Conservation (phyloP, 2,113 vertebrate species). For the Pachypanchax playfairii region DNA sequence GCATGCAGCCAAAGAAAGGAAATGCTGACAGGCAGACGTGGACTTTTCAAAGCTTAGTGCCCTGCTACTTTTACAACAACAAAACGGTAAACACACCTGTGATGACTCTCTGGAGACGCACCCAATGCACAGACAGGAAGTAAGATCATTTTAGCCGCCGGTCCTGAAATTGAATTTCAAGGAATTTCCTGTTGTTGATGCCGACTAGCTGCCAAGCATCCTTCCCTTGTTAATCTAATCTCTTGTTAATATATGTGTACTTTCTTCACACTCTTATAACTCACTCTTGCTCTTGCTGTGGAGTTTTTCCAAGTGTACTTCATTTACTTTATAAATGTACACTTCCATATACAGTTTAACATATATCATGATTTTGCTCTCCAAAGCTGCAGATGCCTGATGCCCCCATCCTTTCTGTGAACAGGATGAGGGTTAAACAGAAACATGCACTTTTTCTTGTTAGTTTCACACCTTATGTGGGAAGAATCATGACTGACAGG, state of each 20-base stretch:
- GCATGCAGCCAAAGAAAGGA: constrained; percentile 46
- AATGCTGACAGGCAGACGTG: constrained; percentile 55
- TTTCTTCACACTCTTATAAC: no score
- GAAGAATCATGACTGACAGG: constrained; percentile 69
- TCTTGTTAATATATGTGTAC: no score
- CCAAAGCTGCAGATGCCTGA: neutral
- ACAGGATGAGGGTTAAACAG: constrained; percentile 49
- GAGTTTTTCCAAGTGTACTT: constrained; percentile 6
- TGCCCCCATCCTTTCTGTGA: constrained; percentile 22
- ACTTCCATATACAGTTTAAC: constrained; percentile 30
- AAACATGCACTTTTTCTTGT: constrained; percentile 53
- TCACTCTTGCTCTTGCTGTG: constrained; percentile 16
- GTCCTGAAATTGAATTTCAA: constrained; percentile 21
- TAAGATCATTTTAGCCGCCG: constrained; percentile 27
- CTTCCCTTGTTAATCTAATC: neutral
- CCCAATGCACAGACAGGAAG: constrained; percentile 11
- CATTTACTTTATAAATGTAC: constrained; percentile 9
- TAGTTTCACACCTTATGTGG: constrained; percentile 68
- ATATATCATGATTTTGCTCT: constrained; percentile 7
- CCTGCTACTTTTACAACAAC: constrained; percentile 27
- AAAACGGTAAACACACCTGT: constrained; percentile 42
- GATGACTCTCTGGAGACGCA: constrained; percentile 19
- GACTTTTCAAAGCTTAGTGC: constrained; percentile 47
- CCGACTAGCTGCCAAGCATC: constrained; percentile 17
- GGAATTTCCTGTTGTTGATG: constrained; percentile 10